Evolutionary conservation across 2,888 invertebrate species (phyloP).

Genomic region (Dione vanillae): DNA sequence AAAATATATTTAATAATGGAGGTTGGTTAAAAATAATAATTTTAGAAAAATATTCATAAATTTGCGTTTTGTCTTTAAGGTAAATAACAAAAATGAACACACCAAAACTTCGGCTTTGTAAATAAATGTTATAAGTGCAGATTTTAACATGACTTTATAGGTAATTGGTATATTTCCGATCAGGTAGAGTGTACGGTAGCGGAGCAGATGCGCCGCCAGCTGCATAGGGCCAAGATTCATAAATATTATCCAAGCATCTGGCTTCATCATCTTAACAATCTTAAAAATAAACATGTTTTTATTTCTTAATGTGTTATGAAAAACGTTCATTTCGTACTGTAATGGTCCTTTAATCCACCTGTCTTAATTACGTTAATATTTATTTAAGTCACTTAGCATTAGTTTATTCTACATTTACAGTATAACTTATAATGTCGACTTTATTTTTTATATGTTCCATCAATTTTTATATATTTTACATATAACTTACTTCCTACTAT

Average conservation of each 20-base stretch:
- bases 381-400: conserved; percentile 10
- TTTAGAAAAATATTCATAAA: no score
- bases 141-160: conserved; percentile 12
- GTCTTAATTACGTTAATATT: conserved; percentile 21
- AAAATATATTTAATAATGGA: no score
- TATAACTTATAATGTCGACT: neutral
- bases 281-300: conserved; percentile 33
- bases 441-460: neutral
- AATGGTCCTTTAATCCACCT: conserved; percentile 23
- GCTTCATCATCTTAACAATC: conserved; percentile 34
- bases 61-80: conserved; percentile 5
- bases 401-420: neutral
- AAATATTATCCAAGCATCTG: conserved; percentile 43
- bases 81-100: conserved; percentile 10
- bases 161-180: conserved; percentile 36
- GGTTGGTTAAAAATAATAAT: no score
- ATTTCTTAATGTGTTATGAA: conserved; percentile 31
- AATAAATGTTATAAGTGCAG: neutral
- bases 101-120: neutral
- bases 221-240: conserved; percentile 40
- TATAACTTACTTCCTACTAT: no score
- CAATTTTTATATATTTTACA: neutral
- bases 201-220: conserved; percentile 41
- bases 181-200: conserved; percentile 38
- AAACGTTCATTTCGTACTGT: conserved; percentile 24